A percentile compares a stretch with the other conserved stretches of the same genome.
These are phyloP conservation scores for Caradrina kadenii DNA, from an alignment of 2,888 invertebrate genomes.

Conservation along the genomic window DNA sequence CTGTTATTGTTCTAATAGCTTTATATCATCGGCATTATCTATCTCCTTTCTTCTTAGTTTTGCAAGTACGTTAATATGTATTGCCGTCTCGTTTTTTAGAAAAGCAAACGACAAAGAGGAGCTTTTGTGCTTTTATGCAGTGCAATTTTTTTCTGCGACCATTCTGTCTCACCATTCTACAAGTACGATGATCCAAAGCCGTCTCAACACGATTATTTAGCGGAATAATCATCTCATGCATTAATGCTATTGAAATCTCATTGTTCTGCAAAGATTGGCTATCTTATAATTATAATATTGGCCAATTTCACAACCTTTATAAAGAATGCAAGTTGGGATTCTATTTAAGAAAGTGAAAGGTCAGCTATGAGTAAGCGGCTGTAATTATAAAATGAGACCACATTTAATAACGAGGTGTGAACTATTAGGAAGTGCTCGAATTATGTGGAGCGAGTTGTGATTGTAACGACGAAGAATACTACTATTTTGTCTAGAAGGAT, in stretches of 20 bases:
- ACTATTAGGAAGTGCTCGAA: conserved; percentile 47
- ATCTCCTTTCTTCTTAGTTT: conserved; percentile 21
- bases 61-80: not conserved
- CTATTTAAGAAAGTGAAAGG: conserved; percentile 61
- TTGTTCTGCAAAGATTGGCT: conserved; percentile 31
- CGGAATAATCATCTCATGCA: conserved; percentile 3
- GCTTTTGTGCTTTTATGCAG: conserved; percentile 11
- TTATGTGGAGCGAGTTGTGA: conserved; percentile 28
- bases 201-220: not conserved
- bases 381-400: conserved; percentile 62
- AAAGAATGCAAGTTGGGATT: conserved; percentile 52
- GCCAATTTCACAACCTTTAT: conserved; percentile 51
- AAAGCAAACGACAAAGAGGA: conserved; percentile 11
- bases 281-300: conserved; percentile 54
- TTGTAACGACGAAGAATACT: conserved; percentile 8
- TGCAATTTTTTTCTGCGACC: not conserved
- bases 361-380: conserved; percentile 57
- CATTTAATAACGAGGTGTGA: conserved; percentile 50
- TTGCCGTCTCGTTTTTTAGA: conserved; percentile 1
- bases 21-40: conserved; percentile 26
- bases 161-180: not conserved
- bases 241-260: conserved; percentile 15
- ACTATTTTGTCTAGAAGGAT: not conserved
- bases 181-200: conserved; percentile 1
- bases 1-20: conserved; percentile 50